A percentile compares a stretch with the other conserved stretches of the same genome.
These are phyloP conservation scores for Neosilurus mollespiculum DNA, from an alignment of 2,797 vertebrate species.

Conservation along the genomic window DNA sequence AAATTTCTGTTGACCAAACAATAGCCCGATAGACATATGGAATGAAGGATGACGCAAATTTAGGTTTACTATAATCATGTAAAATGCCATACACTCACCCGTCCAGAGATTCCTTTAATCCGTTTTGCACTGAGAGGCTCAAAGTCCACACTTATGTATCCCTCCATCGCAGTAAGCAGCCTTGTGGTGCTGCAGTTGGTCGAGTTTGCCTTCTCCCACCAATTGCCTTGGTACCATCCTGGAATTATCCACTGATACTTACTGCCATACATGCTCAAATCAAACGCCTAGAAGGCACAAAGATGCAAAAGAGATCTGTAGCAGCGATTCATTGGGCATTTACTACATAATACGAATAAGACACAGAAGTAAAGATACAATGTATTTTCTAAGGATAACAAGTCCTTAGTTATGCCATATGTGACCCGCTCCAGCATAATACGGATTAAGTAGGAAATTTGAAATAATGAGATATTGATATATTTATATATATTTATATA, in stretches of 20 bases:
- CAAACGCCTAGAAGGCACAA: slow-evolving; percentile 79
- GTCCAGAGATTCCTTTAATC: slow-evolving; percentile 93
- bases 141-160: slow-evolving; percentile 97
- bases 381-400: neutral
- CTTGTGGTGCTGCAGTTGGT: slow-evolving; percentile 91
- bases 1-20: neutral
- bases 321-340: slow-evolving; percentile 14
- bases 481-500: too few relatives aligned
- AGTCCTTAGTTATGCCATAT: neutral
- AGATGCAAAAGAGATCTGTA: slow-evolving; percentile 20
- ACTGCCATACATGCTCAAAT: slow-evolving; percentile 95
- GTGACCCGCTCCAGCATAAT: too few relatives aligned
- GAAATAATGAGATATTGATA: too few relatives aligned
- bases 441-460: too few relatives aligned
- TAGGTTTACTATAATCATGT: neutral
- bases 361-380: neutral
- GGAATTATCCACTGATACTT: slow-evolving; percentile 99
- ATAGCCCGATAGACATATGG: neutral
- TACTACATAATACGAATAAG: neutral
- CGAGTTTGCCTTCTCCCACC: slow-evolving; percentile 95
- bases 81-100: slow-evolving; percentile 74
- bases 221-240: slow-evolving; percentile 96
- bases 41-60: neutral
- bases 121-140: slow-evolving; percentile 94
- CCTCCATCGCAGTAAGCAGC: slow-evolving; percentile 94